Evolutionary conservation across 1,140 invertebrate genomes (phyloP).

Genomic region (Drosophila tristis): DNA sequence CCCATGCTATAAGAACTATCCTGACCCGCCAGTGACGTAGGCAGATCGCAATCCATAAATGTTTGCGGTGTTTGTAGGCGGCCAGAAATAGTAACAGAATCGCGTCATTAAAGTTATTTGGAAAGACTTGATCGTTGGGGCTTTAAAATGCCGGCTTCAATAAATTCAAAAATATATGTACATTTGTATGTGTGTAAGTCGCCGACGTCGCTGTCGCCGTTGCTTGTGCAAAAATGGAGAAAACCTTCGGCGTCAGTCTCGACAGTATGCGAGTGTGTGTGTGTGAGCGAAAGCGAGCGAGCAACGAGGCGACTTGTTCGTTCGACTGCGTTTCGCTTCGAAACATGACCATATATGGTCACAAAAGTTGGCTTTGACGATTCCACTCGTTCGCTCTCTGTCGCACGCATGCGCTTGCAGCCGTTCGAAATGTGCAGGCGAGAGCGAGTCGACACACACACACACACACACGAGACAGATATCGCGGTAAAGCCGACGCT

Average conservation of each 20-base stretch:
- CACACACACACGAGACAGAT: conserved; percentile 13
- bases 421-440: conserved; percentile 12
- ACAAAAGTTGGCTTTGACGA: conserved; percentile 72
- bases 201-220: conserved; percentile 24
- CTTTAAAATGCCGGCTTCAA: conserved; percentile 55
- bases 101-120: conserved; percentile 59
- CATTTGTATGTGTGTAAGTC: conserved; percentile 12
- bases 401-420: conserved; percentile 55
- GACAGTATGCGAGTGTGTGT: not conserved
- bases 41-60: conserved; percentile 18
- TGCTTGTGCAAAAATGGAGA: conserved; percentile 15
- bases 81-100: conserved; percentile 55
- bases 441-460: conserved; percentile 28
- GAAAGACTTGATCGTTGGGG: conserved; percentile 36
- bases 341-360: conserved; percentile 84
- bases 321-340: conserved; percentile 52
- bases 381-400: conserved; percentile 57
- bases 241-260: no score
- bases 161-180: no score
- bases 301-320: conserved; percentile 5
- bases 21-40: conserved; percentile 51
- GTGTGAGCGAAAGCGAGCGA: conserved; percentile 60
- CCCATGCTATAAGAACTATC: no score
- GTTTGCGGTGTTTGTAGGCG: conserved; percentile 3
- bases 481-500: conserved; percentile 39